phyloP scores from a whole-genome alignment of 2,113 vertebrate species.

The Progne subis region DNA sequence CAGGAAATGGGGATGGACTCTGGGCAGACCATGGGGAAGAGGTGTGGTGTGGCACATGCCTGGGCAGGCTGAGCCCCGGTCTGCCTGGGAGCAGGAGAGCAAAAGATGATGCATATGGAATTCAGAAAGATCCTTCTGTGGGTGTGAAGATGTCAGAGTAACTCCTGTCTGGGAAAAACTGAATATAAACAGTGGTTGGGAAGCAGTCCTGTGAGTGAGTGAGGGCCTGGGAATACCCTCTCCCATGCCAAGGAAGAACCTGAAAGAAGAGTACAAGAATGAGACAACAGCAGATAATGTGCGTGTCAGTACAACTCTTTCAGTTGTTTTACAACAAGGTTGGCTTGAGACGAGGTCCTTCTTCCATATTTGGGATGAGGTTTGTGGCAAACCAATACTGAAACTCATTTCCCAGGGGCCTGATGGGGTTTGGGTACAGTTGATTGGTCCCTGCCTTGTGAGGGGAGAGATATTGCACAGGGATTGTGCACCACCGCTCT shows the following conservation, averaged over 20 bases:
- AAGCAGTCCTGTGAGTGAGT: background rate
- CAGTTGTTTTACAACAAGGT: background rate
- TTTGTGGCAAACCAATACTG: background rate
- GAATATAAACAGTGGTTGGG: background rate
- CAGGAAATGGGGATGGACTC: background rate
- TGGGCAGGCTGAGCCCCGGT: background rate
- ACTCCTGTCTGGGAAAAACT: background rate
- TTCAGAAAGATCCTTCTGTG: background rate
- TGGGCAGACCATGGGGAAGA: background rate
- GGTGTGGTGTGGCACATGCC: background rate
- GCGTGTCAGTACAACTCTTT: background rate
- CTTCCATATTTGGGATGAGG: background rate
- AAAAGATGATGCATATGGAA: background rate
- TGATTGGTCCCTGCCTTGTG: background rate
- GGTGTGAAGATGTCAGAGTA: background rate
- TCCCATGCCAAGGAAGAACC: background rate
- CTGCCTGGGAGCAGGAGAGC: background rate
- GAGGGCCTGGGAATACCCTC: background rate
- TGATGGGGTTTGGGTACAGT: background rate
- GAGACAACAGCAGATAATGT: background rate
- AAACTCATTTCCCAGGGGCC: background rate
- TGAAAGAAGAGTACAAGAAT: background rate
- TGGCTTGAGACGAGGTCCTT: background rate
- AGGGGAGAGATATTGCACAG: background rate
- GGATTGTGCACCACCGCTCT: background rate